phyloP scores from a whole-genome alignment of 2,888 invertebrate genomes.

The Brachypalpus laphriformis region DNA sequence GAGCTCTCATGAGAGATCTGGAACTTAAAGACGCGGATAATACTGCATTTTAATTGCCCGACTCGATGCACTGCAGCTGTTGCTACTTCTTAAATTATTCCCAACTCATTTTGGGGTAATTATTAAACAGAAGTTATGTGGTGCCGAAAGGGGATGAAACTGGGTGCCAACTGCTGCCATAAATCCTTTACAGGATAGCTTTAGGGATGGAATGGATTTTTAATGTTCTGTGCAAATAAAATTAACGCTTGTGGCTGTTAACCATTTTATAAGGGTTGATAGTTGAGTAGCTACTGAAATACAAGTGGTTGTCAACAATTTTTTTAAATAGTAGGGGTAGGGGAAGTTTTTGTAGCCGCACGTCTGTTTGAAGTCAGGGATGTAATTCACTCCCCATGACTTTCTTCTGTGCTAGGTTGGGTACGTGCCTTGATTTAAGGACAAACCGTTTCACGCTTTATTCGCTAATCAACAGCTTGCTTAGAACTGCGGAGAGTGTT shows the following conservation, averaged over 20 bases:
- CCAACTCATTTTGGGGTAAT: slow-evolving; percentile 11
- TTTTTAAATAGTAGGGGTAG: too few species aligned
- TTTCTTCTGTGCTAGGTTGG: too few species aligned
- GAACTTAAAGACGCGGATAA: slow-evolving; percentile 22
- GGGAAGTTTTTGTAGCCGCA: too few species aligned
- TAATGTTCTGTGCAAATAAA: slow-evolving; percentile 35
- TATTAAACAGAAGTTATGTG: slow-evolving; percentile 46
- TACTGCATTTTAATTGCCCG: slow-evolving; percentile 32
- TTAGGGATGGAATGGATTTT: slow-evolving; percentile 20
- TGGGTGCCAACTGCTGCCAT: slow-evolving; percentile 41
- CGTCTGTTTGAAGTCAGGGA: too few species aligned
- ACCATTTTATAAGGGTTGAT: background rate
- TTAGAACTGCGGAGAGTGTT: too few species aligned
- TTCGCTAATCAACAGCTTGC: too few species aligned
- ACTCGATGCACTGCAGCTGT: slow-evolving; percentile 4
- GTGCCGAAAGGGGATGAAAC: slow-evolving; percentile 13
- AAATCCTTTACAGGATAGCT: slow-evolving; percentile 17
- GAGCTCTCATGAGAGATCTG: background rate
- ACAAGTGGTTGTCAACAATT: too few species aligned
- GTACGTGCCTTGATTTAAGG: too few species aligned
- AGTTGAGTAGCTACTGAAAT: too few species aligned
- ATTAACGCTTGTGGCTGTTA: slow-evolving; percentile 14
- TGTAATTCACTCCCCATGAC: too few species aligned
- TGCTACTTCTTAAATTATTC: slow-evolving; percentile 1
- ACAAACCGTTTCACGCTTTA: too few species aligned